Evolutionary conservation across 1,140 invertebrate genomes (phyloP), one percentile per base, ranked within the genome.

Genomic region (Drosophila fuyamai): DNA sequence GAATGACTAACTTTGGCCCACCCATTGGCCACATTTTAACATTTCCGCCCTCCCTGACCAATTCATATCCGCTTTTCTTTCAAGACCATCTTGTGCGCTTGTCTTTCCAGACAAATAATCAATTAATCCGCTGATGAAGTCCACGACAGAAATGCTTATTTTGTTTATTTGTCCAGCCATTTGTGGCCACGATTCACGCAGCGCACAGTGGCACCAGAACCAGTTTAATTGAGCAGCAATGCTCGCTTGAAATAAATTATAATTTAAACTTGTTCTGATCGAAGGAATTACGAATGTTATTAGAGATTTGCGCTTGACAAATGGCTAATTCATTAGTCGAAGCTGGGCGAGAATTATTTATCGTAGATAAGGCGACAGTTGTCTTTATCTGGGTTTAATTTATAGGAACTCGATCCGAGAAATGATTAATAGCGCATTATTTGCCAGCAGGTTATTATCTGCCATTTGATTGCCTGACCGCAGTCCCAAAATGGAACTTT

Each of bases 91-190:
- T 57, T 32, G 38, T 46, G 16, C 56, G 41, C 59, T 56, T 56
- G 66, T 65, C 73, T 72, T 68, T 72, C 47, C 58, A 68, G 78
- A 86, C 88, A 88, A 91, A 91, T 91, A 91, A 91, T 91, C 88
- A 91, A 91, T 91, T 91, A 91, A 91, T 91, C 88, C 84, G 79
- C 78, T 84, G 78, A 79, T 85, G 78, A 73, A 85, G 82, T 81
- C 81, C 85, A 84, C 77, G 84, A 89, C 84, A 78, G 46, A 76
- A 68, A 81, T 55, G 84, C 89, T 89, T 84, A 71, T 73, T 88
- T 89, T 65, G 59, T 74, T 48, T 47, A 58, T 58, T 56, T 43
- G 78, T 75, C 72, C 68, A 41, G 18, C 67, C 79, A 81, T 81
- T 85, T 78, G 81, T 72, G 27, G 43, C 44, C 16, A 27, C 43